phyloP scores from a whole-genome alignment of 2,113 vertebrate species.

The Polypterus bichir region DNA sequence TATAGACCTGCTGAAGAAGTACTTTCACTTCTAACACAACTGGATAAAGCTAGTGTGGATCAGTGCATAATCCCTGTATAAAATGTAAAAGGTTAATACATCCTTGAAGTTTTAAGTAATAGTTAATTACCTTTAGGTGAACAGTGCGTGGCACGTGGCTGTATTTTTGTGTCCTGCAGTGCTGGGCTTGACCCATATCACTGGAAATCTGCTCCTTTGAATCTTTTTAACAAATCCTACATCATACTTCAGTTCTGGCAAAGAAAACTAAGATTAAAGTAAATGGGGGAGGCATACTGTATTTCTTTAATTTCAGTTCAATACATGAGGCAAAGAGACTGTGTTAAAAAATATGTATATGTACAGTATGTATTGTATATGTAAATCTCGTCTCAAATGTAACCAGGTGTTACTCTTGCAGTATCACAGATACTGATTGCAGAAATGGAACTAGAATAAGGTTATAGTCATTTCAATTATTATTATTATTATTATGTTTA shows the following conservation, averaged over 20 bases:
- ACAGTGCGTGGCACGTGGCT: slow-evolving; percentile 23
- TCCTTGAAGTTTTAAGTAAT: slow-evolving; percentile 26
- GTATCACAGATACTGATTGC: no score
- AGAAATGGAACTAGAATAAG: no score
- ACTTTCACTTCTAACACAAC: slow-evolving; percentile 4
- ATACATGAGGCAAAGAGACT: no score
- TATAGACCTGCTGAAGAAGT: slow-evolving; percentile 7
- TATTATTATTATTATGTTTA: slow-evolving; percentile 3
- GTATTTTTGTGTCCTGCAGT: slow-evolving; percentile 18
- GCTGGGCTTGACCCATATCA: slow-evolving; percentile 26
- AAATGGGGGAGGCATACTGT: no score
- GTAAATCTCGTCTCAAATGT: no score
- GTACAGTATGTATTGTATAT: no score
- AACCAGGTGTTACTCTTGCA: no score
- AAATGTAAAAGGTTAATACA: slow-evolving; percentile 28
- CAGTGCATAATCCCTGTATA: slow-evolving; percentile 17
- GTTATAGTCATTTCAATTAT: not conserved
- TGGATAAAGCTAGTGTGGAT: not conserved
- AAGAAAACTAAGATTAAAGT: no score
- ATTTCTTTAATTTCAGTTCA: no score
- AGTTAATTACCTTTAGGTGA: slow-evolving; percentile 30
- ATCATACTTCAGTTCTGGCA: no score
- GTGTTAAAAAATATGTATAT: no score
- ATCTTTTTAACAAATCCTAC: slow-evolving; percentile 2
- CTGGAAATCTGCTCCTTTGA: slow-evolving; percentile 21